Evolutionary conservation across 1,140 invertebrate genomes (phyloP), one percentile per base, ranked within the genome.

Genomic region (Chelonus insularis): DNA sequence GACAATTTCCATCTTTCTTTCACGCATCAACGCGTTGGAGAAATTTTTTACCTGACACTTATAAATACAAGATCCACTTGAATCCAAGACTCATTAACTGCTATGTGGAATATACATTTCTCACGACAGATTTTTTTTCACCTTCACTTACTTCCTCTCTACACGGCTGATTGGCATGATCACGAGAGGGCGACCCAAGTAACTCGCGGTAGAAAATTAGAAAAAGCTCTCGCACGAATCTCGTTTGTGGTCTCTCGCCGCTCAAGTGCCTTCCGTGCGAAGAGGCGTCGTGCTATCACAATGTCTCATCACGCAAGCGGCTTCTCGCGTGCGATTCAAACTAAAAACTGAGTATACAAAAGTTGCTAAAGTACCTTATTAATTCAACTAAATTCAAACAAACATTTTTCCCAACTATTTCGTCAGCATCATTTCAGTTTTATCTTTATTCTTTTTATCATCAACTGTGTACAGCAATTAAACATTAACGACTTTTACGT

Each of bases 221-320:
- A 55, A 55, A 55, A 39, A 55, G 52, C 50, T 55, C 50, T 18
- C 34, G 34, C 52, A 55, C 18, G 52, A 51, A 51, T 16, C 48
- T 32, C 48, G 25, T 51, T 51, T 39, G 52, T 29, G 52, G 52
- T 55, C 52, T 55, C 20, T 55, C 20, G 34, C 32, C 34, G 34
- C 52, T 55, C 52, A 39, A 55, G 52, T 37, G 52, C 52, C 34
- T 39, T 55, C 20, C 52, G 52, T 55, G 52, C 52, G 20, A 37
- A 51, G 25, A 51, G 48, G 25, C 48, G 48, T 34, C 48, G 48
- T 25, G 48, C 23, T 51, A 51, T 51, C 48, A 51, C 48, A 51
- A 51, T 51, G 48, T 36, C 25, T 51, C 48, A 51, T 51, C 48
- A 55, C 52, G 52, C 52, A 16, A 55, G 52, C 34, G 52, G 34